Percentiles rank a stretch among this genome's conserved stretches.
Conservation (phyloP, 2,797 vertebrate genomes). For the Pipistrellus kuhlii region DNA sequence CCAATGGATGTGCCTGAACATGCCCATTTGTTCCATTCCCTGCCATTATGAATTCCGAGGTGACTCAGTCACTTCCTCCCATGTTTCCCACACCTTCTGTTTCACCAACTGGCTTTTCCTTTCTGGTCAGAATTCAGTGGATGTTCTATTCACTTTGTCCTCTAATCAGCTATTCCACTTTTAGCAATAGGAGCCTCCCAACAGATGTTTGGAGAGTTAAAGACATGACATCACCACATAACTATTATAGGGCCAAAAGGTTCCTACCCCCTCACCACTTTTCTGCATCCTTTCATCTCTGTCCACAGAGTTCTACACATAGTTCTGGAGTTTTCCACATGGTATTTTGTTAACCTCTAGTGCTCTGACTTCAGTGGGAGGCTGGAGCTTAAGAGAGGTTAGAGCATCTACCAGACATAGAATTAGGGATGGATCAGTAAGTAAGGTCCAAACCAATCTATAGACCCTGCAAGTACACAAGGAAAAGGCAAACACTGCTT, state of each 20-base stretch:
- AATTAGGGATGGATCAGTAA: background rate
- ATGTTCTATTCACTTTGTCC: slow-evolving; percentile 10
- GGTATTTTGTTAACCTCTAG: slow-evolving; percentile 30
- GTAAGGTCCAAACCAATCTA: background rate
- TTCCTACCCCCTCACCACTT: background rate
- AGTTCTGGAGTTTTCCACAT: background rate
- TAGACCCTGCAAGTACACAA: background rate
- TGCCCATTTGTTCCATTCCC: slow-evolving; percentile 60
- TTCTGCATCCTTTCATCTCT: background rate
- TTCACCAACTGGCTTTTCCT: slow-evolving; percentile 76
- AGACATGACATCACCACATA: slow-evolving; percentile 68
- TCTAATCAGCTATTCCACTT: slow-evolving; percentile 74
- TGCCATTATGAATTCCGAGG: slow-evolving; percentile 68
- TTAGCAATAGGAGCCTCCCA: slow-evolving; percentile 72
- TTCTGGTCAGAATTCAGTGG: slow-evolving; percentile 75
- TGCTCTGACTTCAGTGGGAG: background rate
- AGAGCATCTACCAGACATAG: background rate
- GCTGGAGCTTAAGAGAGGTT: background rate
- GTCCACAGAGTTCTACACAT: background rate
- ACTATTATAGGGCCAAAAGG: background rate
- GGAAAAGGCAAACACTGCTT: background rate
- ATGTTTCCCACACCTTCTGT: slow-evolving; percentile 57
- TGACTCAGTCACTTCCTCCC: slow-evolving; percentile 66
- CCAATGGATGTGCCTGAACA: slow-evolving; percentile 27
- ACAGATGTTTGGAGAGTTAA: slow-evolving; percentile 68